A percentile compares a stretch with the other conserved stretches of the same genome.
phyloP scores from a whole-genome alignment of 2,888 invertebrate genomes.

The Nymphalis polychloros region DNA sequence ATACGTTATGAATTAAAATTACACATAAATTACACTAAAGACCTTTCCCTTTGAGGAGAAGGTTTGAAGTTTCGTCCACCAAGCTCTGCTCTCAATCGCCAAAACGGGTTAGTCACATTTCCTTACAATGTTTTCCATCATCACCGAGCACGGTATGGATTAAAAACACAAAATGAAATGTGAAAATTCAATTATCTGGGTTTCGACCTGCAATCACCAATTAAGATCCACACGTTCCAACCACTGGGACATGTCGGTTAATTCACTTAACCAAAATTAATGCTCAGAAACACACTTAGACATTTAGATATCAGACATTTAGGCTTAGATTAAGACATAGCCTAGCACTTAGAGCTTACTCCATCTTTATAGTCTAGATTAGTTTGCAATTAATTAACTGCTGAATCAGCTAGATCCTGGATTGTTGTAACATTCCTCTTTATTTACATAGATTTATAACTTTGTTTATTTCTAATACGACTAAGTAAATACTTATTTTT shows the following conservation, averaged over 20 bases:
- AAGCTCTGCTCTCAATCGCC: too few species aligned
- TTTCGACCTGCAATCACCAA: too few species aligned
- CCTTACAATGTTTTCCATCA: too few species aligned
- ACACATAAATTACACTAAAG: too few species aligned
- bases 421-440: constrained; percentile 20
- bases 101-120: too few species aligned
- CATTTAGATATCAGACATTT: constrained; percentile 1
- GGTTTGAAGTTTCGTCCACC: too few species aligned
- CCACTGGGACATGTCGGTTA: background rate
- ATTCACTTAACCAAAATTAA: background rate
- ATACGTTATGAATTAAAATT: too few species aligned
- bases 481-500: background rate
- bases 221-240: background rate
- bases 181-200: too few species aligned
- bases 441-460: background rate
- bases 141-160: too few species aligned
- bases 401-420: constrained; percentile 23
- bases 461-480: too few species aligned
- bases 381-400: constrained; percentile 31
- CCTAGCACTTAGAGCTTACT: constrained; percentile 12
- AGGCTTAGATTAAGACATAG: constrained; percentile 7
- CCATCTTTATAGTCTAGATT: constrained; percentile 33
- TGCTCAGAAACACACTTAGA: background rate
- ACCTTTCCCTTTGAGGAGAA: too few species aligned
- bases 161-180: too few species aligned